Percentiles rank a stretch among this genome's conserved stretches.
These are phyloP conservation scores for Vanessa tameamea DNA, from an alignment of 1,140 invertebrate genomes.

Conservation along the genomic window DNA sequence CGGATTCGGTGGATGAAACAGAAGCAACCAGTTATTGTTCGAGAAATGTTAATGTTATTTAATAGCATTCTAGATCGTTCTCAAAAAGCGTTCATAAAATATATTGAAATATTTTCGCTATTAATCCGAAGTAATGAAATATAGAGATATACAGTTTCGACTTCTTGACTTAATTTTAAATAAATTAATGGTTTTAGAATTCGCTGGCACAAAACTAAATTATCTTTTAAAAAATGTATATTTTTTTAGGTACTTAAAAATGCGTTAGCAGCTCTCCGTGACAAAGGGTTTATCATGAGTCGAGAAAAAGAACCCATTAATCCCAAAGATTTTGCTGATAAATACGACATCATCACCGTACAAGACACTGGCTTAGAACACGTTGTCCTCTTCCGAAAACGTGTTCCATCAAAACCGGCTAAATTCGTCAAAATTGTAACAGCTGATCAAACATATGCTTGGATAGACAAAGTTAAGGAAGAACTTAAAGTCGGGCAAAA, in stretches of 20 bases:
- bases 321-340: constrained; percentile 55
- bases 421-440: constrained; percentile 69
- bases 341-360: constrained; percentile 70
- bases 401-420: constrained; percentile 64
- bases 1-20: no score
- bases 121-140: no score
- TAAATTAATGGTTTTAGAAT: no score
- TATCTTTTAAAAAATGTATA: no score
- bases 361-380: constrained; percentile 72
- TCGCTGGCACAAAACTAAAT: no score
- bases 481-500: constrained; percentile 80
- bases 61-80: no score
- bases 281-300: constrained; percentile 79
- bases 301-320: constrained; percentile 71
- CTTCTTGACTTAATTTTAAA: no score
- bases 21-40: no score
- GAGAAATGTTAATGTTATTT: no score
- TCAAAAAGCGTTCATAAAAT: no score
- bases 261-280: constrained; percentile 63
- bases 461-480: constrained; percentile 79
- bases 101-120: no score
- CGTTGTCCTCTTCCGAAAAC: constrained; percentile 71
- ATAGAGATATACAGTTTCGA: no score
- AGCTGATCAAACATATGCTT: constrained; percentile 59
- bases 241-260: constrained; percentile 64